Conservation (phyloP, 2,888 invertebrate genomes). For the Standfussiana lucernea region DNA sequence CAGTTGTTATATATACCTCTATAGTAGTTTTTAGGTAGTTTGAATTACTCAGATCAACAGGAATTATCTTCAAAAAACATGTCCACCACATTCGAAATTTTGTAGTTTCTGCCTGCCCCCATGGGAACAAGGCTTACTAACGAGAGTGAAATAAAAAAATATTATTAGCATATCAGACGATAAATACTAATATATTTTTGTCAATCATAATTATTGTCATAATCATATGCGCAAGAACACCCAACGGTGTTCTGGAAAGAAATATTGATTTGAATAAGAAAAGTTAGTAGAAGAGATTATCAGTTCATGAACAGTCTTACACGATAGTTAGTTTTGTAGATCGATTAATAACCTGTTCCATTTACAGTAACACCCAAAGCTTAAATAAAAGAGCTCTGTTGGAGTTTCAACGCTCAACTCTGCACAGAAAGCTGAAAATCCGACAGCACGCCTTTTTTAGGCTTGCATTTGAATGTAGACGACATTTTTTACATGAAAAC, state of each 20-base stretch:
- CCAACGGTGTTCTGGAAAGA: background rate
- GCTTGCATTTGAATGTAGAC: background rate
- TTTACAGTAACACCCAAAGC: background rate
- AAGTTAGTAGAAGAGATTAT: background rate
- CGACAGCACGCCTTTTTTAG: background rate
- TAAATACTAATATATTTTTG: conserved; percentile 11
- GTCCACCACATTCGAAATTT: background rate
- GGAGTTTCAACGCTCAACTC: background rate
- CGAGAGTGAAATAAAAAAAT: background rate
- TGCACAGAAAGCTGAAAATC: background rate
- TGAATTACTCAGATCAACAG: background rate
- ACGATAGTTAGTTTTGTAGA: background rate
- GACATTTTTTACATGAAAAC: background rate
- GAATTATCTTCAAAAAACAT: background rate
- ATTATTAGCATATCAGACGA: conserved; percentile 16
- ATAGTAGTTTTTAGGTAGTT: too few species aligned
- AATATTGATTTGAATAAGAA: background rate
- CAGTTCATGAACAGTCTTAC: background rate
- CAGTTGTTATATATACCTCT: too few species aligned
- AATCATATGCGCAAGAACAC: background rate
- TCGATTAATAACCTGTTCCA: background rate
- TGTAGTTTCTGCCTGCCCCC: background rate
- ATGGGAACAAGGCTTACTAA: background rate
- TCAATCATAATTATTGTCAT: background rate
- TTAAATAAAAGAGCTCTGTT: background rate